Conservation (phyloP, 2,888 invertebrate species). For the Dynastes tityus region DNA sequence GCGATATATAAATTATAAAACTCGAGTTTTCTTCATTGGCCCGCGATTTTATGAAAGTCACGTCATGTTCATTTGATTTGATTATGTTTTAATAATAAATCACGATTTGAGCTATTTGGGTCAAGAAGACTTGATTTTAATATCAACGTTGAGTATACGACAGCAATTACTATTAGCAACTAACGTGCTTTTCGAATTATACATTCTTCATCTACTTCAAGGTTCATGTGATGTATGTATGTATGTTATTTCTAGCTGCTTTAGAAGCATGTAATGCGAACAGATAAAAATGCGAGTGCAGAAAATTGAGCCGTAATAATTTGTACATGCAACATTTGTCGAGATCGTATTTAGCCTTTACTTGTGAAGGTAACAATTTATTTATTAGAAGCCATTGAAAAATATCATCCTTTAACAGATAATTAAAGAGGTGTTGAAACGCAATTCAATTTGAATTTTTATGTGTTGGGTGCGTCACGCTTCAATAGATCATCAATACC, state of each 20-base stretch:
- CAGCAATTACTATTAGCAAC: slow-evolving; percentile 40
- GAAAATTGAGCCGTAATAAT: slow-evolving; percentile 38
- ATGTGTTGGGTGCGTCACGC: slow-evolving; percentile 12
- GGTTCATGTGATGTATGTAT: slow-evolving; percentile 36
- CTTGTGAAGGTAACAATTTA: slow-evolving; percentile 38
- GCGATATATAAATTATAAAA: not conserved
- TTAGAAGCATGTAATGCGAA: slow-evolving; percentile 27
- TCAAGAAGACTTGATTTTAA: slow-evolving; percentile 56
- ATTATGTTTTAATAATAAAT: slow-evolving; percentile 43
- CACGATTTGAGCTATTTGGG: slow-evolving; percentile 54
- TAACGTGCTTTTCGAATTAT: slow-evolving; percentile 41
- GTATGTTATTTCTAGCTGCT: slow-evolving; percentile 24
- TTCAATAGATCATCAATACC: slow-evolving; percentile 12
- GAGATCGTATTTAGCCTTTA: slow-evolving; percentile 27
- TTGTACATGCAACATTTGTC: slow-evolving; percentile 24
- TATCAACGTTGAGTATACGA: slow-evolving; percentile 31
- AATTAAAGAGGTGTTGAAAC: slow-evolving; percentile 36
- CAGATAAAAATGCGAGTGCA: slow-evolving; percentile 34
- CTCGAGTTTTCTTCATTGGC: not conserved
- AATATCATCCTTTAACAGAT: slow-evolving; percentile 23
- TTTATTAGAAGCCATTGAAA: slow-evolving; percentile 29
- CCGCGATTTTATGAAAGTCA: slow-evolving; percentile 3
- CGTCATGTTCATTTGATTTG: slow-evolving; percentile 23
- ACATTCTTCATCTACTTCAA: slow-evolving; percentile 38
- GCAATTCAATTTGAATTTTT: slow-evolving; percentile 33